Evolutionary conservation across 2,888 invertebrate genomes (phyloP).

Genomic region (Epirrhoe tristata): DNA sequence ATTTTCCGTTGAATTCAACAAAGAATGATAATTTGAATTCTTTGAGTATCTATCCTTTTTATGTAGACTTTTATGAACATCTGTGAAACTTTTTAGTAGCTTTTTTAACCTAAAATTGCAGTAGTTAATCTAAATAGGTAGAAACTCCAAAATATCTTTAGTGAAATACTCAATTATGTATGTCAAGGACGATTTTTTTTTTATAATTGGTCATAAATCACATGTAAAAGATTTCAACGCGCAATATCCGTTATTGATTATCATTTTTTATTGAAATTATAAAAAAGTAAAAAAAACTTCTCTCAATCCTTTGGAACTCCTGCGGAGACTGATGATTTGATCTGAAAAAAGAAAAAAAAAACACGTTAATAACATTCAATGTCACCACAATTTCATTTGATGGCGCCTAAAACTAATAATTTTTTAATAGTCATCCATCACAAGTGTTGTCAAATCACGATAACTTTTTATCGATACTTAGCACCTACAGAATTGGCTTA

Average conservation of each 20-base stretch:
- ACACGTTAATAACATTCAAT: slow-evolving; percentile 28
- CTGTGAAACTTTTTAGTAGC: too few species aligned
- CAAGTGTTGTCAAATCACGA: slow-evolving; percentile 65
- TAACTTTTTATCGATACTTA: slow-evolving; percentile 67
- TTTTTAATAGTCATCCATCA: slow-evolving; percentile 55
- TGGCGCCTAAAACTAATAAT: slow-evolving; percentile 8
- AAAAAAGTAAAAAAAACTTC: slow-evolving; percentile 17
- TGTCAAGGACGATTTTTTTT: too few species aligned
- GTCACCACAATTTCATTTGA: slow-evolving; percentile 39
- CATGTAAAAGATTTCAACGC: slow-evolving; percentile 1
- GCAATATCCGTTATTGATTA: background rate
- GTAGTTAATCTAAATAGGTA: too few species aligned
- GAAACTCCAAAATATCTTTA: too few species aligned
- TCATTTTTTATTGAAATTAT: background rate
- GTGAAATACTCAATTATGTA: too few species aligned
- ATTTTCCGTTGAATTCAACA: too few species aligned
- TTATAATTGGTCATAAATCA: background rate
- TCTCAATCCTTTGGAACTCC: background rate
- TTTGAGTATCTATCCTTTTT: too few species aligned
- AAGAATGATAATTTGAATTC: too few species aligned
- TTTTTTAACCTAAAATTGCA: too few species aligned
- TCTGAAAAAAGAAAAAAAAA: slow-evolving; percentile 48
- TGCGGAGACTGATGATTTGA: slow-evolving; percentile 3
- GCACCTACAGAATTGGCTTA: slow-evolving; percentile 59
- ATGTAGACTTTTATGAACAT: too few species aligned